Conservation (phyloP, 2,888 invertebrate species). For the Dilophus febrilis region DNA sequence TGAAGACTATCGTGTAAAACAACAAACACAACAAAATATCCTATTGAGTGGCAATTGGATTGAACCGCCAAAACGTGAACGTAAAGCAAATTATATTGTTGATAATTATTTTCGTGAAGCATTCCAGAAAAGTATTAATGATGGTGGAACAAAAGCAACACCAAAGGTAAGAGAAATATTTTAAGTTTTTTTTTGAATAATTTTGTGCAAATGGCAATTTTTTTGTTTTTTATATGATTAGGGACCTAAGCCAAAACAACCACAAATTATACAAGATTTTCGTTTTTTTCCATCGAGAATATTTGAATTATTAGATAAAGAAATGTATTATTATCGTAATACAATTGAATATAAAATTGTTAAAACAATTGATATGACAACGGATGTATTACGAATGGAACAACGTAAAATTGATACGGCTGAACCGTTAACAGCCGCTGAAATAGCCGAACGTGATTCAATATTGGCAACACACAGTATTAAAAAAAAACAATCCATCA, state of each 20-base stretch:
- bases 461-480: conserved; percentile 71
- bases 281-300: conserved; percentile 89
- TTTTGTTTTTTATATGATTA: background rate
- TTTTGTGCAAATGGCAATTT: background rate
- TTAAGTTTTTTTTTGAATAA: conserved; percentile 15
- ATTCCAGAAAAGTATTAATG: conserved; percentile 44
- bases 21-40: conserved; percentile 46
- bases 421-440: conserved; percentile 68
- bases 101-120: conserved; percentile 90
- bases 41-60: conserved; percentile 78
- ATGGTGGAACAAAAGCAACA: conserved; percentile 85
- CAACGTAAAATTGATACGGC: conserved; percentile 86
- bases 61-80: conserved; percentile 88
- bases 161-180: conserved; percentile 58
- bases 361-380: conserved; percentile 42
- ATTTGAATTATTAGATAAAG: conserved; percentile 84
- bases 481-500: conserved; percentile 1
- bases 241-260: conserved; percentile 76
- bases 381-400: conserved; percentile 75
- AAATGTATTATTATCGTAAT: conserved; percentile 83
- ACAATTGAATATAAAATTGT: conserved; percentile 64
- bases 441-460: conserved; percentile 69
- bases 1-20: conserved; percentile 76
- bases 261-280: conserved; percentile 82
- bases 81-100: conserved; percentile 83